These are phyloP conservation scores for Drosophila pseudoobscura DNA, from an alignment of 1,140 invertebrate genomes.

Conservation along the genomic window DNA sequence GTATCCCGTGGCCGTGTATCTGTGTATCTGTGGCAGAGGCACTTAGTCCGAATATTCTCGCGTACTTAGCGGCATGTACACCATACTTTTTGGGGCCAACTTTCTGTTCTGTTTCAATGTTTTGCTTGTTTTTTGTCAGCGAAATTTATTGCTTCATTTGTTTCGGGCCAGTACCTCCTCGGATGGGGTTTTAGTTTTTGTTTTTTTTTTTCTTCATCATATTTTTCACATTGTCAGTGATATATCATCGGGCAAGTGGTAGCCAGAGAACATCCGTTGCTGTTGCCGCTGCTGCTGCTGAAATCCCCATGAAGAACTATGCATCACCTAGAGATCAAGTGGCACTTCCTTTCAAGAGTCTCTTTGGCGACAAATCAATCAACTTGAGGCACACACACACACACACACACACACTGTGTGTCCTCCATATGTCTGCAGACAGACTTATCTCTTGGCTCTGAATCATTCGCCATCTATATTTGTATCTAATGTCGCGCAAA, in stretches of 20 bases:
- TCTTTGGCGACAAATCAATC: constrained; percentile 53
- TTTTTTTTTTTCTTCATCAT: constrained; percentile 15
- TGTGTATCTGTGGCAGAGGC: constrained; percentile 45
- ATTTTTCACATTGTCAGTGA: constrained; percentile 78
- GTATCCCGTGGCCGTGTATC: constrained; percentile 1
- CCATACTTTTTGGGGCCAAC: constrained; percentile 51
- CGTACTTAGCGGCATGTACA: constrained; percentile 73
- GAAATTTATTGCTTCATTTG: constrained; percentile 81
- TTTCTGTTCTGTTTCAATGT: constrained; percentile 46
- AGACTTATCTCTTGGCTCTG: neutral
- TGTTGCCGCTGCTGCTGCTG: constrained; percentile 1
- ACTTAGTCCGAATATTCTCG: constrained; percentile 74
- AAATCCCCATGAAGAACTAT: constrained; percentile 41
- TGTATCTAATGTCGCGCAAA: neutral
- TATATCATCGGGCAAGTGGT: constrained; percentile 74
- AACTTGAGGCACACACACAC: constrained; percentile 6
- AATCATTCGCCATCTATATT: neutral
- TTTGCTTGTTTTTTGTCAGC: constrained; percentile 76
- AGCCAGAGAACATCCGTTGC: constrained; percentile 27
- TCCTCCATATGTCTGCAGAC: constrained; percentile 5
- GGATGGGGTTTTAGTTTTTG: constrained; percentile 51
- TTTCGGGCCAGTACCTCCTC: constrained; percentile 59
- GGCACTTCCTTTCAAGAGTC: constrained; percentile 60
- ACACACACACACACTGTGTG: too few relatives aligned
- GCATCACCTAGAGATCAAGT: constrained; percentile 61